phyloP scores from a whole-genome alignment of 2,113 vertebrate species.

The Neodontobutis hainanensis region DNA sequence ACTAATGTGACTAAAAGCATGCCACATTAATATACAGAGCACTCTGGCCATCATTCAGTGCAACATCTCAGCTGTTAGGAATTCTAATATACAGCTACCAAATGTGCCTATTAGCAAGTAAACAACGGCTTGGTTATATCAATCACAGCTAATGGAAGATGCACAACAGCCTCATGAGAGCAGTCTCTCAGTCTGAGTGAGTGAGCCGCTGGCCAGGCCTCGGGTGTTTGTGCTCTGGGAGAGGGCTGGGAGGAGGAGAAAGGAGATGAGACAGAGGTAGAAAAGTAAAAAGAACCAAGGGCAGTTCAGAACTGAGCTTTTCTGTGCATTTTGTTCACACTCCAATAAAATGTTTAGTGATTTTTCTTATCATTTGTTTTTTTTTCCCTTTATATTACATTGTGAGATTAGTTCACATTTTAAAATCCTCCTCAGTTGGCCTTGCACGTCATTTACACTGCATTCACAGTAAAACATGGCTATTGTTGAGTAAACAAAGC shows the following conservation, averaged over 20 bases:
- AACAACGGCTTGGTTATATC: slow-evolving; percentile 11
- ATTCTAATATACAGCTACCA: neutral
- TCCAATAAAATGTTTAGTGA: too few species aligned
- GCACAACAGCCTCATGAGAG: neutral
- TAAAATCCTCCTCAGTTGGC: too few species aligned
- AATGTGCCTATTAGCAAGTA: slow-evolving; percentile 6
- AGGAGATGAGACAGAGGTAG: too few species aligned
- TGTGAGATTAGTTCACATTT: too few species aligned
- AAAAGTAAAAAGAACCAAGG: too few species aligned
- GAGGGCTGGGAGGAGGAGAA: slow-evolving; percentile 4
- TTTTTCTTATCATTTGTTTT: too few species aligned
- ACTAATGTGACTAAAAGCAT: slow-evolving; percentile 10
- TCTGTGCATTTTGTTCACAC: too few species aligned
- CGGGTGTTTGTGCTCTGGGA: neutral
- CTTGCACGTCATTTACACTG: too few species aligned
- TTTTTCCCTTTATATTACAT: too few species aligned
- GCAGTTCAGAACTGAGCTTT: too few species aligned
- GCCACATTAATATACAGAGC: neutral
- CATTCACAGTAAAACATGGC: too few species aligned
- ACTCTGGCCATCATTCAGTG: neutral
- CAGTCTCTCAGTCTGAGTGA: neutral
- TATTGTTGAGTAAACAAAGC: too few species aligned
- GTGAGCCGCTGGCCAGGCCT: neutral
- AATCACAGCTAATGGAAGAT: slow-evolving; percentile 5
- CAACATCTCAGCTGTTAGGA: neutral